Evolutionary conservation across 2,797 vertebrate species (phyloP), one percentile per base, ranked within the genome.

Genomic region (Xenopus petersii): DNA sequence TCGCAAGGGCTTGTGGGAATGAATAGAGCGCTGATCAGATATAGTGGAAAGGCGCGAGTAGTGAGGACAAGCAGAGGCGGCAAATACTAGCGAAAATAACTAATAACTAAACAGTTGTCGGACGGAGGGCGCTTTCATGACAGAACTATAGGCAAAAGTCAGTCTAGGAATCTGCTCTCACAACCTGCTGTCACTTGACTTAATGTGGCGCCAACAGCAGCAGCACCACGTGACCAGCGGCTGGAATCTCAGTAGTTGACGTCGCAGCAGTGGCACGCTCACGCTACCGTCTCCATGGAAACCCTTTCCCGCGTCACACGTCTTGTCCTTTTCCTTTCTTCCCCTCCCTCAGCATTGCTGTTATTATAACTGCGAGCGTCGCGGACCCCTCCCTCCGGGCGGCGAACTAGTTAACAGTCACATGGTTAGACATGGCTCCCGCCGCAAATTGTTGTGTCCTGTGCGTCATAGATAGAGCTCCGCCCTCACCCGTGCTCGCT

Each of bases 221-320:
- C 49, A 5, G 12, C 49, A 11, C n/a, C 75, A 76, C 75, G 75
- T 76, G 75, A 70, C 68, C 8, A 46, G 5, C 26, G 58, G 42
- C 33, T 12, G 54, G 17, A 2, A 12, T 2, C 56, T n/a, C 10
- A 5, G n/a, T 10, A 2, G n/a, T 5, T 13, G 64, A 67, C 47
- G 16, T 58, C 63, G 56, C 56, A 17, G 49, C 58, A 13, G 21
- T 5, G 16, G 33, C 72, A 26, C 51, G 64, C 63, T 58, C 48
- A 56, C 24, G 48, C 56, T 16, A 21, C 48, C 48, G 65, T 72
- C 64, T 2, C 75, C 71, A 59, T 78, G 71, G 71, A 15, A 78
- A 78, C 75, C 70, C 10, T 66, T 77, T 78, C 70, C 75, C 75
- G 65, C 75, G 71, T 73, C 75, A 78, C 60, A 42, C 36, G 36